phyloP scores from a whole-genome alignment of 2,888 invertebrate genomes.

The Lymantria monacha region DNA sequence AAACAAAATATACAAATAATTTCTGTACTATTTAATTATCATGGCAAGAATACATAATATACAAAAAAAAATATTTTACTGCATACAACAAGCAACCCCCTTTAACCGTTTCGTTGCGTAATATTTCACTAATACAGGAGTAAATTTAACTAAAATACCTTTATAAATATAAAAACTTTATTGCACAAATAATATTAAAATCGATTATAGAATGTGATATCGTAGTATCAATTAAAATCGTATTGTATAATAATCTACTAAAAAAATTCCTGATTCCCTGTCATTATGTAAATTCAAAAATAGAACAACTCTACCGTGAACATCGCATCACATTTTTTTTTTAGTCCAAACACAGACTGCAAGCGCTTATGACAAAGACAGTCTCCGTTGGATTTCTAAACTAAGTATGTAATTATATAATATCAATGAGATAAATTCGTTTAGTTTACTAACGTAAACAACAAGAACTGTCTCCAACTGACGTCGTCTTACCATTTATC shows the following conservation, averaged over 20 bases:
- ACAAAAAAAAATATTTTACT: conserved; percentile 5
- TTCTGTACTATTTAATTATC: conserved; percentile 14
- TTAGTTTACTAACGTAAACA: conserved; percentile 71
- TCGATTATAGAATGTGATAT: not conserved
- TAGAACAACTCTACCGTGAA: not conserved
- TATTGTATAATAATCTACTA: conserved; percentile 1
- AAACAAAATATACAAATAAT: conserved; percentile 39
- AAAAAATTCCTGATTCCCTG: not conserved
- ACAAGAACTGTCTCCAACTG: conserved; percentile 85
- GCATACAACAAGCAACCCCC: not conserved
- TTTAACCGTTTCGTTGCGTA: conserved; percentile 6
- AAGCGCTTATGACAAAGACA: conserved; percentile 14
- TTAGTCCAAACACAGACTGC: not conserved
- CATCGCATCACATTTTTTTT: conserved; percentile 1
- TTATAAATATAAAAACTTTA: not conserved
- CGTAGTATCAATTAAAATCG: not conserved
- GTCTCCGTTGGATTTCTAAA: conserved; percentile 11
- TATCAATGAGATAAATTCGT: conserved; percentile 56
- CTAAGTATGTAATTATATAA: conserved; percentile 32
- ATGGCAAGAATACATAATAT: conserved; percentile 35
- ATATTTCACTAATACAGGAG: not conserved
- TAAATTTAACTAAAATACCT: not conserved
- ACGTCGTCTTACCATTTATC: conserved; percentile 87
- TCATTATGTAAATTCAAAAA: not conserved
- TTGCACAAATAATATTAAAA: conserved; percentile 1